phyloP scores from a whole-genome alignment of 30 jellyfish, hydroid and myxozoan species.

The Turritopsis dohrnii region DNA sequence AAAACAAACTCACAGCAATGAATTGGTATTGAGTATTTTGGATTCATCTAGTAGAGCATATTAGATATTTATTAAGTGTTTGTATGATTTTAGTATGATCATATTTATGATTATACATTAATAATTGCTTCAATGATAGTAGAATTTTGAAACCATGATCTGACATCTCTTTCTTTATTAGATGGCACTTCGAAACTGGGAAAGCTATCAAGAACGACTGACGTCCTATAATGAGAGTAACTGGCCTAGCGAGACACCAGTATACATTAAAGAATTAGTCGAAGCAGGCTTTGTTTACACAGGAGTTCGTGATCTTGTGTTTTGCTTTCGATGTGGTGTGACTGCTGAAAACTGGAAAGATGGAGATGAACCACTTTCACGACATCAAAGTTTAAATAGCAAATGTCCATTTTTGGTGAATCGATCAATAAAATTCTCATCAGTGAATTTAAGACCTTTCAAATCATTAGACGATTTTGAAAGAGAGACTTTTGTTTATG shows the following conservation, averaged over 20 bases:
- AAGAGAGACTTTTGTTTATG: not conserved
- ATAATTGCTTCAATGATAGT: too few species aligned
- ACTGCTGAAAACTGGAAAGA: conserved; percentile 66
- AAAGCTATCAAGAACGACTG: conserved; percentile 17
- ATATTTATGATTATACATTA: too few species aligned
- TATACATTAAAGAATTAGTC: conserved; percentile 65
- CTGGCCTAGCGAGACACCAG: conserved; percentile 84
- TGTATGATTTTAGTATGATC: too few species aligned
- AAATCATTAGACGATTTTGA: conserved; percentile 21
- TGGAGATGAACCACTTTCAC: conserved; percentile 58
- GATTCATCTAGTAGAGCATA: too few species aligned
- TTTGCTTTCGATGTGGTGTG: conserved; percentile 64
- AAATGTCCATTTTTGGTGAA: conserved; percentile 45
- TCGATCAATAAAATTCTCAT: not conserved
- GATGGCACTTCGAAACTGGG: not conserved
- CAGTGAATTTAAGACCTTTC: not conserved
- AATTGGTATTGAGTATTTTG: too few species aligned
- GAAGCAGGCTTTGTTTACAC: conserved; percentile 92
- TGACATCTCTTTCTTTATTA: not conserved
- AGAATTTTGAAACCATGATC: too few species aligned
- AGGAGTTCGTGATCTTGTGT: conserved; percentile 51
- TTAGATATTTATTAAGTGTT: too few species aligned
- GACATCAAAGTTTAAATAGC: conserved; percentile 39
- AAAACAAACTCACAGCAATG: too few species aligned
- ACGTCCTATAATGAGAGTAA: conserved; percentile 8